These are phyloP conservation scores for Chelonus insularis DNA, from an alignment of 1,140 invertebrate genomes.

Conservation along the genomic window DNA sequence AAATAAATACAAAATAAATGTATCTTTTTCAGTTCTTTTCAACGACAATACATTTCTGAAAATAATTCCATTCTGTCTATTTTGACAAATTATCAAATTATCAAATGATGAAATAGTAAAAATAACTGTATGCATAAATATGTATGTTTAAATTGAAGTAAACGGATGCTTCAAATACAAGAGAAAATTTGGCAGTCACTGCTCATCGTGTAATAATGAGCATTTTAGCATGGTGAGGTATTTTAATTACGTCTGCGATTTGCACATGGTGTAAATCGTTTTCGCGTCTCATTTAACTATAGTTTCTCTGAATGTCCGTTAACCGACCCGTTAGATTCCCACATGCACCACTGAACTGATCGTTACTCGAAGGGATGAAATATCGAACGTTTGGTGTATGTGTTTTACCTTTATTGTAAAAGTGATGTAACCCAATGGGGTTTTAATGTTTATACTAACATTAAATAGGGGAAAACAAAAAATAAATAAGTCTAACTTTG, in stretches of 20 bases:
- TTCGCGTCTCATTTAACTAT: conserved; percentile 30
- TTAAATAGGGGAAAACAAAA: not conserved
- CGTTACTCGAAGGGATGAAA: not conserved
- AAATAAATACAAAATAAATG: no score
- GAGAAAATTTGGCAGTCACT: conserved; percentile 19
- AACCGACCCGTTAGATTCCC: conserved; percentile 26
- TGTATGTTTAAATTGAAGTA: not conserved
- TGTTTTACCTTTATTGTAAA: not conserved
- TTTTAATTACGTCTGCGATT: conserved; percentile 27
- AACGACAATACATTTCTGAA: no score
- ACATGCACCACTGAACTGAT: conserved; percentile 1
- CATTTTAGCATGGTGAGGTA: conserved; percentile 11
- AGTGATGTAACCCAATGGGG: not conserved
- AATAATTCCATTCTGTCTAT: no score
- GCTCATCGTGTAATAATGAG: conserved; percentile 29
- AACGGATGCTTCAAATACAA: not conserved
- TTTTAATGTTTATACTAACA: not conserved
- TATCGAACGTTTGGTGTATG: not conserved
- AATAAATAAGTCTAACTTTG: no score
- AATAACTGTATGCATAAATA: not conserved
- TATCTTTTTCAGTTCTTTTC: no score
- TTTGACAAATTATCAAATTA: no score
- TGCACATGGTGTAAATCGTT: conserved; percentile 29
- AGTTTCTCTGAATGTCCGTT: conserved; percentile 25
- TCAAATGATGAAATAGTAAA: no score